Evolutionary conservation across 1,140 invertebrate genomes (phyloP), one percentile per base, ranked within the genome.

Genomic region (Heterodera schachtii): DNA sequence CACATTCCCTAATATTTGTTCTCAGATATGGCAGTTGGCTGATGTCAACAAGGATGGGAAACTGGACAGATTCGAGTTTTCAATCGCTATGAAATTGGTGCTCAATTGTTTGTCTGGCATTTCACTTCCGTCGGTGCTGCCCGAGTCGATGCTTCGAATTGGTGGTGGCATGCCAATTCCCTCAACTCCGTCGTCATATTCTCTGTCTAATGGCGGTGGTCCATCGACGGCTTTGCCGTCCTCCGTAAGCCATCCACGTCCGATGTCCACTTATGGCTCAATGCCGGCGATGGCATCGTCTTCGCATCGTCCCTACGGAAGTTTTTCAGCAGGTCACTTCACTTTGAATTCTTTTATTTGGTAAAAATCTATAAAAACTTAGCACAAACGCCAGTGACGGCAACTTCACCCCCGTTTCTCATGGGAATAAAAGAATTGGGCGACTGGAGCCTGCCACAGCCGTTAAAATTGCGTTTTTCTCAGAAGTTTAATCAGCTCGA

Each of bases 381-480:
- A 82, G 81, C 77, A 49, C 75, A 52, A 41, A 71, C 81, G 3
- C 46, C 70, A 74, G 52, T 69, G 16, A 52, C 74, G 19, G 31
- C 73, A 16, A 49, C 31, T 52, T 46, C 69, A 9, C 46, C 70
- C n/a, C 31, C 83, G 16, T 85, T 85, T 73, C 57, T 52, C 7
- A 84, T 85, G 84, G 84, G 84, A 0, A 77, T 77, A 43, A 86
- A 86, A 46, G 82, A 87, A 66, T 73, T 82, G 21, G 73, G 80
- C 31, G 83, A 86, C 49, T 86, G 85, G 85, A 79, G 84, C 1
- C 75, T 86, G 9, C 85, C 85, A 9, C 95, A 96, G 88, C 93
- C 93, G 78, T 94, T 93, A 60, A 96, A 96, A 90, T 92, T 97
- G 69, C 96, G 96, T 90, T 98, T 97, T 90, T 97, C 95, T 11